phyloP scores from a whole-genome alignment of 1,140 invertebrate species.

The Copidosoma floridanum region DNA sequence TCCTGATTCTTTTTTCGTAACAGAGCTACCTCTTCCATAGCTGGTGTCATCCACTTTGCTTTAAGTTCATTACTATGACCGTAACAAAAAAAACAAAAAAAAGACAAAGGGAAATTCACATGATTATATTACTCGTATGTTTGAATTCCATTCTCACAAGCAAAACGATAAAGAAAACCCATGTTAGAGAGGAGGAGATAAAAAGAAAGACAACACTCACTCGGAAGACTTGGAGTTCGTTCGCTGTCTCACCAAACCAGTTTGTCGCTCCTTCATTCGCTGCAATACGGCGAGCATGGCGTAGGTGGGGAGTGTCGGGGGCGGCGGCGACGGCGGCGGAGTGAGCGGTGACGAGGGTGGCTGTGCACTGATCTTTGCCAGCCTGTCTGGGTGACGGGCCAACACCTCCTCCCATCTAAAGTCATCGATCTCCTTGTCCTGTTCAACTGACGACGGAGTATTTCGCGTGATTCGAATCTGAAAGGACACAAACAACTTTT shows the following conservation, averaged over 20 bases:
- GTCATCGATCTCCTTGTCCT: constrained; percentile 33
- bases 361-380: constrained; percentile 51
- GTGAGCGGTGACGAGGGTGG: constrained; percentile 40
- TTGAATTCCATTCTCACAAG: background rate
- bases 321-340: constrained; percentile 45
- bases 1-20: constrained; percentile 37
- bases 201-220: constrained; percentile 35
- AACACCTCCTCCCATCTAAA: constrained; percentile 55
- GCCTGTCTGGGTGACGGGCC: constrained; percentile 50
- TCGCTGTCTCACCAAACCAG: constrained; percentile 37
- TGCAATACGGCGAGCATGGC: constrained; percentile 58
- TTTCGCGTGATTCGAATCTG: constrained; percentile 53
- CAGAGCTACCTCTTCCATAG: constrained; percentile 50
- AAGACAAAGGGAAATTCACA: too few relatives aligned
- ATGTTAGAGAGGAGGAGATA: background rate
- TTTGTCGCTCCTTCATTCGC: constrained; percentile 50
- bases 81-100: constrained; percentile 1
- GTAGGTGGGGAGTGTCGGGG: constrained; percentile 52
- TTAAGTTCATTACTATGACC: constrained; percentile 41
- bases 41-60: constrained; percentile 51
- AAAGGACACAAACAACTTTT: background rate
- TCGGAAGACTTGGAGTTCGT: constrained; percentile 39
- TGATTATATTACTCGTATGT: constrained; percentile 1
- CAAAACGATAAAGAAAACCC: background rate
- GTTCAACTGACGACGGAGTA: constrained; percentile 33